Percentiles rank a stretch among this genome's conserved stretches.
Evolutionary conservation across 2,797 vertebrate genomes (phyloP).

Genomic region (Typhlichthys subterraneus): DNA sequence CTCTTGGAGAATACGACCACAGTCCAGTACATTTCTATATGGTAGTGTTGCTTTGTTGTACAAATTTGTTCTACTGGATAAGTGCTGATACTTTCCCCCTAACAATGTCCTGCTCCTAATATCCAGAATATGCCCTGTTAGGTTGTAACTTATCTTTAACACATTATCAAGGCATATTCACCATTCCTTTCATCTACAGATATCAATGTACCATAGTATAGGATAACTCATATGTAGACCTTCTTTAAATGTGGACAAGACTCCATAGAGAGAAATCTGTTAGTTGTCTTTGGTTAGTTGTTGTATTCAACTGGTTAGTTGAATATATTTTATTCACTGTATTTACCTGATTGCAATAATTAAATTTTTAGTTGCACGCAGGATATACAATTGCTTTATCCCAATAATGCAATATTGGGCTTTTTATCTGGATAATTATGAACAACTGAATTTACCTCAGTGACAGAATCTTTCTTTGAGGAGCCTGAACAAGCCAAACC

Average conservation of each 20-base stretch:
- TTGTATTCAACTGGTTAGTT: not conserved
- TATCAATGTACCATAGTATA: not conserved
- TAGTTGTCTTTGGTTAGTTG: not conserved
- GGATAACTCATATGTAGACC: not conserved
- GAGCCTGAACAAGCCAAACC: not conserved
- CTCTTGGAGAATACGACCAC: not conserved
- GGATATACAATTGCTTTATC: not conserved
- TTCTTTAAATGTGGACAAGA: not conserved
- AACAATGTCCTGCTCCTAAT: not conserved
- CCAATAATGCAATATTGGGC: not conserved
- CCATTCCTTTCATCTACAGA: not conserved
- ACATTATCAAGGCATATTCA: too few species aligned
- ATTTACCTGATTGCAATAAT: not conserved
- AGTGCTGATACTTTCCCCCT: too few species aligned
- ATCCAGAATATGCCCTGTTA: conserved; percentile 1
- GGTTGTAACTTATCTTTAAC: too few species aligned
- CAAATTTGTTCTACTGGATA: too few species aligned
- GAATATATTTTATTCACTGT: not conserved
- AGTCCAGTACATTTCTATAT: too few species aligned
- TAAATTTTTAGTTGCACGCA: not conserved
- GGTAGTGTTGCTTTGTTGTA: too few species aligned
- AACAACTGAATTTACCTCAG: not conserved
- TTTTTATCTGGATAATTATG: not conserved
- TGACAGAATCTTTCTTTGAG: conserved; percentile 1
- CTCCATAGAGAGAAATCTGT: not conserved